phyloP scores from a whole-genome alignment of 2,797 vertebrate species.

The Xenops minutus region DNA sequence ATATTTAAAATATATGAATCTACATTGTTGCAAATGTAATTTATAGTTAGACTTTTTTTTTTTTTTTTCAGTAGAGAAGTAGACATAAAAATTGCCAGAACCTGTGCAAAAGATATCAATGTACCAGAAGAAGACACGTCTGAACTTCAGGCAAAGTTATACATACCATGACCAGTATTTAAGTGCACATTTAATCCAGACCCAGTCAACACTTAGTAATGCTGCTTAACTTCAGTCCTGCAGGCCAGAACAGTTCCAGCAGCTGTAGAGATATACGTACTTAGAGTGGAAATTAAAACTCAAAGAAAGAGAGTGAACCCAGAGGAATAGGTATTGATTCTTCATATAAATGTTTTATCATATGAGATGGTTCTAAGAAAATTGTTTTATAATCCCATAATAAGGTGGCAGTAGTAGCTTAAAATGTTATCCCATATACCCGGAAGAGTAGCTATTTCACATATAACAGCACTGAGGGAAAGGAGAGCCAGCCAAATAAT shows the following conservation, averaged over 20 bases:
- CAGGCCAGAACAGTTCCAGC: background rate
- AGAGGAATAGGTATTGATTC: slow-evolving; percentile 28
- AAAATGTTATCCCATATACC: background rate
- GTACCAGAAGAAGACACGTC: background rate
- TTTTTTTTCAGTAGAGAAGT: background rate
- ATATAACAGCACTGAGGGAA: background rate
- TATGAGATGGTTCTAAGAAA: background rate
- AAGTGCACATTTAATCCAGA: background rate
- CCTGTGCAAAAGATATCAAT: background rate
- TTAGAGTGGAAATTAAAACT: slow-evolving; percentile 38
- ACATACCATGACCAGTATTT: background rate
- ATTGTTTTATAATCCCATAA: slow-evolving; percentile 14
- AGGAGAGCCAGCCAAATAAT: background rate
- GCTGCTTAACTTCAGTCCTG: background rate
- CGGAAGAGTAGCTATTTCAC: background rate
- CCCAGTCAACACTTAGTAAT: background rate
- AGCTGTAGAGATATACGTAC: background rate
- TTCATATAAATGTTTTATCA: slow-evolving; percentile 41
- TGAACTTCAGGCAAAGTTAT: background rate
- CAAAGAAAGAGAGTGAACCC: background rate
- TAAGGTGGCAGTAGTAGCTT: background rate
- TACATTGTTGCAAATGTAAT: background rate
- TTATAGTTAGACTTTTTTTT: background rate
- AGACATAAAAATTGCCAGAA: background rate
- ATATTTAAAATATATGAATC: background rate